Evolutionary conservation across 2,888 invertebrate genomes (phyloP), one percentile per base, ranked within the genome.

Genomic region (Amiota communis): DNA sequence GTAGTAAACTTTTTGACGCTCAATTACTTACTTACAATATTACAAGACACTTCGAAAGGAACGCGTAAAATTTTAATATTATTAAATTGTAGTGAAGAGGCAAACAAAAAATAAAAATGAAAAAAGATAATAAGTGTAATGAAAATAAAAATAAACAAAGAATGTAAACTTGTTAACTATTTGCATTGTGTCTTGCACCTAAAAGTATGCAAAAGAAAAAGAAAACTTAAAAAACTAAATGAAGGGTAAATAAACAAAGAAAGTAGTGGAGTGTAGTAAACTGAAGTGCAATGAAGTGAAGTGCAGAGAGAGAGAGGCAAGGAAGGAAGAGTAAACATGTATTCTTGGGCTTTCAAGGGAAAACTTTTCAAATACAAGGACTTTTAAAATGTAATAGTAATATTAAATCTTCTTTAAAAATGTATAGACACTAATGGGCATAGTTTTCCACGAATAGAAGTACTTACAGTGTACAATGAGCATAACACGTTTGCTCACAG

Each of bases 391-490:
- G 36, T 23, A 13, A 53, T 36, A 36, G 36, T 36, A 36, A 36
- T 36, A 36, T 36, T 36, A 36, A 36, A 36, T 36, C 36, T 36
- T 36, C 36, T 36, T 36, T 36, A 36, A 36, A 36, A 36, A 36
- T 36, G 36, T 36, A 36, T 36, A 36, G 36, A 36, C 36, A 36
- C 6, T 36, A 36, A 36, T 36, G 36, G 36, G 36, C 36, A 36
- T 36, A 36, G 36, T 36, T 36, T 36, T 36, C 6, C 6, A 36
- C 8, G 2, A 36, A 36, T 6, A 63, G 11, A 8, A 53, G 20
- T 89, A 93, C 95, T 94, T 91, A 96, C 96, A 96, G 89, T 96
- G 95, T 78, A 96, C 95, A 85, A 94, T 93, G 82, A 95, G 92
- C 92, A 93, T 94, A 84, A 95, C 94, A 79, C 95, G 91, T 88